These are phyloP conservation scores for Ips nitidus DNA, from an alignment of 1,140 invertebrate species.

Conservation along the genomic window DNA sequence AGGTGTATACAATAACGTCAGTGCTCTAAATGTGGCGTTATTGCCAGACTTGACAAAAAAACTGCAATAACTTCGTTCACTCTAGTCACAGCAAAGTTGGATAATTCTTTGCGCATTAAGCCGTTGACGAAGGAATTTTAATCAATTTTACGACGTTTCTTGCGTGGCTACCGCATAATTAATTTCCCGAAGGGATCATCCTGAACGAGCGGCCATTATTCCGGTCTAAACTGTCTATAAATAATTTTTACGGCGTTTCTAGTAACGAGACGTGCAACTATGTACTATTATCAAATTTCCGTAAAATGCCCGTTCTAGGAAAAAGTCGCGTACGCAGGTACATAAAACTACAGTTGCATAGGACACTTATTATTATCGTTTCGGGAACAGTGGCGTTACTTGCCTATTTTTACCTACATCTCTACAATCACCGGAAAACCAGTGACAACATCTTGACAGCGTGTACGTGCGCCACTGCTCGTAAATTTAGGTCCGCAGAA, in stretches of 20 bases:
- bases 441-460: no score
- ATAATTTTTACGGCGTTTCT: conserved; percentile 13
- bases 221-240: neutral
- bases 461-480: conserved; percentile 8
- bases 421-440: neutral
- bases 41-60: no score
- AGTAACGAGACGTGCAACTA: conserved; percentile 26
- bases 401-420: neutral
- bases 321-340: conserved; percentile 18
- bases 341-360: conserved; percentile 30
- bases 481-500: conserved; percentile 15
- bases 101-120: no score
- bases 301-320: conserved; percentile 27
- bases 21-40: no score
- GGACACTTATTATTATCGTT: conserved; percentile 13
- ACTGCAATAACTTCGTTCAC: no score
- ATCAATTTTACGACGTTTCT: no score
- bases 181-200: no score
- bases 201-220: no score
- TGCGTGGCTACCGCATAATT: no score
- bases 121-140: no score
- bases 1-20: no score
- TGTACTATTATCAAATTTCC: conserved; percentile 32
- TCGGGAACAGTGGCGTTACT: conserved; percentile 4
- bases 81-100: no score